Percentiles rank a stretch among this genome's conserved stretches.
These are phyloP conservation scores for Drosophila aff. DNA, from an alignment of 1,140 invertebrate species.

Conservation along the genomic window DNA sequence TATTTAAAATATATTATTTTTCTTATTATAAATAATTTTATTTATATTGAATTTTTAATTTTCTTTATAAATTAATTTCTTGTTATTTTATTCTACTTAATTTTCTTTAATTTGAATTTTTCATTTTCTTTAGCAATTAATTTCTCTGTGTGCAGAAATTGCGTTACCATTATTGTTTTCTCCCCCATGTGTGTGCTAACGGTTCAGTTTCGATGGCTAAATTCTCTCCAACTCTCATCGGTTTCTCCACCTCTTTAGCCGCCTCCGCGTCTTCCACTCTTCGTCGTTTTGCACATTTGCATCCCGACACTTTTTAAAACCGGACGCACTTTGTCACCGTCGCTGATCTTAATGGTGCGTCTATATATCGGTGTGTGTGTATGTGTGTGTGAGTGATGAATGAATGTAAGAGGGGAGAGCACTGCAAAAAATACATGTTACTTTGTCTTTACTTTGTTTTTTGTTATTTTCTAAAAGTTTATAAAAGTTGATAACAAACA, in stretches of 20 bases:
- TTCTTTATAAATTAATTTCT: too few species aligned
- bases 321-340: constrained; percentile 80
- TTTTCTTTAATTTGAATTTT: too few species aligned
- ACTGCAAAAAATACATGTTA: constrained; percentile 3
- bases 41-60: too few species aligned
- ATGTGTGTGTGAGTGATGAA: constrained; percentile 56
- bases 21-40: too few species aligned
- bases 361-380: constrained; percentile 24
- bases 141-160: constrained; percentile 13
- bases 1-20: too few species aligned
- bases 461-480: too few species aligned
- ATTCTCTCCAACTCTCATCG: background rate
- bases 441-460: too few species aligned
- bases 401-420: constrained; percentile 27
- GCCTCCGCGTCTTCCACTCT: constrained; percentile 2
- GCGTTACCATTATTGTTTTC: constrained; percentile 67
- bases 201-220: constrained; percentile 21
- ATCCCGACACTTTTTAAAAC: constrained; percentile 73
- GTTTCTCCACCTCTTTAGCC: constrained; percentile 8
- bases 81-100: too few species aligned
- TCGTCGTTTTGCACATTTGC: constrained; percentile 57
- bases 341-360: constrained; percentile 73
- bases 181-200: constrained; percentile 15
- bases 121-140: background rate
- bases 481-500: too few species aligned